Conservation (phyloP, 1,140 invertebrate species). For the Bombus waltoni region DNA sequence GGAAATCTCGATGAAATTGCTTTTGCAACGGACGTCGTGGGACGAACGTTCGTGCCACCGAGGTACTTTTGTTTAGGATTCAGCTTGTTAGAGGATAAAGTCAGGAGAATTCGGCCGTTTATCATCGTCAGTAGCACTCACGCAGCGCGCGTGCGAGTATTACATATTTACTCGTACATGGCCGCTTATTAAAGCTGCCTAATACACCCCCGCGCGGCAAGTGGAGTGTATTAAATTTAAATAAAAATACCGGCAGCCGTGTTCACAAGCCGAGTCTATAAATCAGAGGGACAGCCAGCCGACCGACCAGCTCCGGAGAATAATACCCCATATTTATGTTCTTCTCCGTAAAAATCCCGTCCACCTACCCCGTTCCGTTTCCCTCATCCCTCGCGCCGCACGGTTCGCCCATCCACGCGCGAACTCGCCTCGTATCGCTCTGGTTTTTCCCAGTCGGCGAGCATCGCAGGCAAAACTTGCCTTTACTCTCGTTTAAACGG, state of each 20-base stretch:
- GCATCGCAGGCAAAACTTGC: constrained; percentile 30
- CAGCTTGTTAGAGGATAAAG: constrained; percentile 44
- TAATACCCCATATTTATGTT: constrained; percentile 82
- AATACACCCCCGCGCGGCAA: constrained; percentile 77
- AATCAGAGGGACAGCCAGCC: constrained; percentile 79
- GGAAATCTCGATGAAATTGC: background rate
- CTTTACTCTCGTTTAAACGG: background rate
- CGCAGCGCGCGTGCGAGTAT: constrained; percentile 10
- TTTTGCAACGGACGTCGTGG: too few species aligned
- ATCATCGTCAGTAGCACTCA: constrained; percentile 61
- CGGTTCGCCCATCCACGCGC: constrained; percentile 34
- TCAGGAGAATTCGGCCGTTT: constrained; percentile 58
- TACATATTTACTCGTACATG: constrained; percentile 56
- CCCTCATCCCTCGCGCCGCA: constrained; percentile 33
- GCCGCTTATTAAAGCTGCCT: constrained; percentile 74
- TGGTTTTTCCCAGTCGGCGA: constrained; percentile 21
- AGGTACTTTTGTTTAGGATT: constrained; percentile 19
- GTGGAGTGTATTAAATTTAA: constrained; percentile 82
- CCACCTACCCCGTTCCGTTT: constrained; percentile 69
- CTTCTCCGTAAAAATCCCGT: constrained; percentile 75
- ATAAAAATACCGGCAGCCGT: constrained; percentile 82
- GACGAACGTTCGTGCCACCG: background rate
- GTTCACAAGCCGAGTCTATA: constrained; percentile 80
- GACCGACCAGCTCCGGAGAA: constrained; percentile 77
- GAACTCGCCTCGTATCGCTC: constrained; percentile 49